phyloP scores from a whole-genome alignment of 2,797 vertebrate genomes.

The Buphagus erythrorhynchus region DNA sequence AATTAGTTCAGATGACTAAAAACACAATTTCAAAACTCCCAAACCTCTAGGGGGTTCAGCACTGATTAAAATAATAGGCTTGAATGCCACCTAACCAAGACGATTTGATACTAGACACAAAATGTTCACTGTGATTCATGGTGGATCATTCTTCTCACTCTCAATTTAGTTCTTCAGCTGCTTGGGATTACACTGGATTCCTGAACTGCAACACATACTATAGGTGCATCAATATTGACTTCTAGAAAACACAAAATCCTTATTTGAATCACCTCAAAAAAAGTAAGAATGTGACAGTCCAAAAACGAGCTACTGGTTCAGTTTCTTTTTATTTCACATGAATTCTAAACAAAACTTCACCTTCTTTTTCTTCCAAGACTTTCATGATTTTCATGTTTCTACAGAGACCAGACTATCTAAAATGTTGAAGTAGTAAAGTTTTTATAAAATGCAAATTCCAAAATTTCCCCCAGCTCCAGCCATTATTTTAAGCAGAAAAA shows the following conservation, averaged over 20 bases:
- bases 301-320: not conserved
- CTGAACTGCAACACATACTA: not conserved
- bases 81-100: not conserved
- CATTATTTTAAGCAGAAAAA: not conserved
- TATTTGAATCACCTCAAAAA: not conserved
- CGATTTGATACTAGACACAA: not conserved
- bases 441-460: not conserved
- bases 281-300: not conserved
- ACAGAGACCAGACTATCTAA: not conserved
- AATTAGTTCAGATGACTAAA: not conserved
- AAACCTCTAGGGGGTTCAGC: not conserved
- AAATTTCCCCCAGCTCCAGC: not conserved
- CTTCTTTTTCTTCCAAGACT: not conserved
- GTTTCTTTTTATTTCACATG: not conserved
- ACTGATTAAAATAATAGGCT: not conserved
- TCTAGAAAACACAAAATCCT: not conserved
- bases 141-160: not conserved
- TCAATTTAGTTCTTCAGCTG: not conserved
- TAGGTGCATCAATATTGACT: not conserved
- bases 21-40: not conserved
- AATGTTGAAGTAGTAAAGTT: not conserved
- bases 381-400: not conserved
- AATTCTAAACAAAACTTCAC: not conserved
- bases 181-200: not conserved
- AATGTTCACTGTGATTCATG: not conserved